Conservation (phyloP, 2,113 vertebrate species). For the Antechinus flavipes region DNA sequence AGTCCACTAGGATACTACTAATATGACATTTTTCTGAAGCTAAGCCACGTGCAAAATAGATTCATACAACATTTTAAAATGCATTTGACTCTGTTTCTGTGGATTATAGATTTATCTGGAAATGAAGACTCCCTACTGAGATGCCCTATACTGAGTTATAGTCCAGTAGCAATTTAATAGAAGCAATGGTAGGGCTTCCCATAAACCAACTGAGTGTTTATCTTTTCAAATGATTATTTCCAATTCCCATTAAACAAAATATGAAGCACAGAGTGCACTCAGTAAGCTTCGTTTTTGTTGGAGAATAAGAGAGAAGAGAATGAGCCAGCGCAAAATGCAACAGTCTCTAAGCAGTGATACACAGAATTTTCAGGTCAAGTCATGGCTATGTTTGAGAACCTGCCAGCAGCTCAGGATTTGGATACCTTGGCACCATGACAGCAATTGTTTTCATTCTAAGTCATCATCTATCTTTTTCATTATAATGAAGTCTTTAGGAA, state of each 20-base stretch:
- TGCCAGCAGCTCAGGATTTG: slow-evolving; percentile 6
- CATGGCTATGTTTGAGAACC: background rate
- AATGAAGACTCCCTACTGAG: slow-evolving; percentile 55
- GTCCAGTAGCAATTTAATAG: slow-evolving; percentile 56
- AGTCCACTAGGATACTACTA: background rate
- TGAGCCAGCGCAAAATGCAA: rapidly evolving
- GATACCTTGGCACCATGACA: background rate
- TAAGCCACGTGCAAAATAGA: background rate
- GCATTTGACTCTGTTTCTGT: slow-evolving; percentile 67
- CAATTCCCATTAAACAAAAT: slow-evolving; percentile 12
- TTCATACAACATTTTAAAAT: background rate
- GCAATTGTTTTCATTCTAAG: background rate
- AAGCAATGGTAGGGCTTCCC: slow-evolving; percentile 57
- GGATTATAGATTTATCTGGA: slow-evolving; percentile 77
- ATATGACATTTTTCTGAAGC: slow-evolving; percentile 37
- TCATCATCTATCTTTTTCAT: background rate
- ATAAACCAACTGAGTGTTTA: slow-evolving; percentile 45
- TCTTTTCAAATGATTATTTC: slow-evolving; percentile 34
- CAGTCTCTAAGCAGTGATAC: background rate
- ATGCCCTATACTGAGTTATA: slow-evolving; percentile 47
- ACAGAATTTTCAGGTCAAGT: background rate
- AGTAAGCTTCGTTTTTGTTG: background rate
- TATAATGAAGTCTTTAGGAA: background rate
- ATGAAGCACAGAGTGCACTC: background rate
- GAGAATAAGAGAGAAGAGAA: background rate